phyloP scores from a whole-genome alignment of 2,888 invertebrate species.

The Epinotia ramella region DNA sequence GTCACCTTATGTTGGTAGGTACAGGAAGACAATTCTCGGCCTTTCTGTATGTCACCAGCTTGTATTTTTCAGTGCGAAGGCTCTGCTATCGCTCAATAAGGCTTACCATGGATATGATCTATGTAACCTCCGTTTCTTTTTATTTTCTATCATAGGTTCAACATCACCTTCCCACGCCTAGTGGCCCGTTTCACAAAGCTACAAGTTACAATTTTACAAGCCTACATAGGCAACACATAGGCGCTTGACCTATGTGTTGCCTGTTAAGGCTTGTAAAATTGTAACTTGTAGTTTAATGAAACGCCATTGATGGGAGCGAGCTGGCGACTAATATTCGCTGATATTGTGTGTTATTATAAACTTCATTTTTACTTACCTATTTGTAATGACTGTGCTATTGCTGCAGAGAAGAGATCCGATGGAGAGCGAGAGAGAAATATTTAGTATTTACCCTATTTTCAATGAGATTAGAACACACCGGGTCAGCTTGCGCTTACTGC shows the following conservation, averaged over 20 bases:
- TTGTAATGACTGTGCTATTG: not conserved
- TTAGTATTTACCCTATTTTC: too few relatives aligned
- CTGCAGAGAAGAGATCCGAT: not conserved
- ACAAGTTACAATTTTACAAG: too few relatives aligned
- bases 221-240: too few relatives aligned
- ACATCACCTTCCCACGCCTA: too few relatives aligned
- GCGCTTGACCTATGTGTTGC: too few relatives aligned
- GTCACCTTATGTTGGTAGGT: conserved; percentile 62
- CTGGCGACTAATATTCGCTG: not conserved
- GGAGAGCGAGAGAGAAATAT: not conserved
- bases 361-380: not conserved
- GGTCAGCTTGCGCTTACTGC: conserved; percentile 40
- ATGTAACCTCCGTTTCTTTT: not conserved
- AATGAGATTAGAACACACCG: conserved; percentile 40
- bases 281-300: too few relatives aligned
- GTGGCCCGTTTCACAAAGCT: too few relatives aligned
- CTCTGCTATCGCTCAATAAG: not conserved
- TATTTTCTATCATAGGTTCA: not conserved
- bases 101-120: not conserved
- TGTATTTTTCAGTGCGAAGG: conserved; percentile 48
- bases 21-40: conserved; percentile 74
- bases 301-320: too few relatives aligned
- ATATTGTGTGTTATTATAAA: not conserved
- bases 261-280: too few relatives aligned
- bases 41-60: conserved; percentile 57